Percentiles rank a stretch among this genome's conserved stretches.
Evolutionary conservation across 2,888 invertebrate genomes (phyloP).

Genomic region (Nemoura dubitans): DNA sequence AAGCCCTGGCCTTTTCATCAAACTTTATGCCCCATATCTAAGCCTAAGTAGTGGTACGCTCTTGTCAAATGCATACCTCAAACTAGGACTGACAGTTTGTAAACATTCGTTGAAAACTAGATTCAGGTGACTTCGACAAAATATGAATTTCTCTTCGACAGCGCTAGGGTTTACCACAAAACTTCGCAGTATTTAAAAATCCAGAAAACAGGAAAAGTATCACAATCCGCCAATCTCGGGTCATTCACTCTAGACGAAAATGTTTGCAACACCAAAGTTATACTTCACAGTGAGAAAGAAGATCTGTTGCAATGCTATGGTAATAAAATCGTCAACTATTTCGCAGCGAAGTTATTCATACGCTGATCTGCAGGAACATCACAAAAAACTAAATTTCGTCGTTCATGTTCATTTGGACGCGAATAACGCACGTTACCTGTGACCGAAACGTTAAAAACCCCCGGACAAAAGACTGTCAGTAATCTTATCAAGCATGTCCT

Average conservation of each 20-base stretch:
- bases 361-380: too few species aligned
- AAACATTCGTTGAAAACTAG: not conserved
- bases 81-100: conserved; percentile 10
- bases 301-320: too few species aligned
- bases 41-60: conserved; percentile 16
- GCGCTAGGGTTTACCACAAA: too few species aligned
- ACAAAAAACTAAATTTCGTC: not conserved
- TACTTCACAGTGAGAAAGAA: too few species aligned
- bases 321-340: too few species aligned
- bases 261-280: not conserved
- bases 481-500: not conserved
- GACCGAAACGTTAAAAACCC: not conserved
- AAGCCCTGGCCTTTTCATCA: not conserved
- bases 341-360: too few species aligned
- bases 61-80: not conserved
- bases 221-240: not conserved
- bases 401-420: not conserved
- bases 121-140: not conserved
- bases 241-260: not conserved
- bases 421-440: not conserved
- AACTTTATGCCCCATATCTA: not conserved
- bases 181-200: too few species aligned
- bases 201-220: too few species aligned
- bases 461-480: not conserved
- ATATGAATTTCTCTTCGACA: too few species aligned